Evolutionary conservation across 2,888 invertebrate species (phyloP).

Genomic region (Tetanocera ferruginea): DNA sequence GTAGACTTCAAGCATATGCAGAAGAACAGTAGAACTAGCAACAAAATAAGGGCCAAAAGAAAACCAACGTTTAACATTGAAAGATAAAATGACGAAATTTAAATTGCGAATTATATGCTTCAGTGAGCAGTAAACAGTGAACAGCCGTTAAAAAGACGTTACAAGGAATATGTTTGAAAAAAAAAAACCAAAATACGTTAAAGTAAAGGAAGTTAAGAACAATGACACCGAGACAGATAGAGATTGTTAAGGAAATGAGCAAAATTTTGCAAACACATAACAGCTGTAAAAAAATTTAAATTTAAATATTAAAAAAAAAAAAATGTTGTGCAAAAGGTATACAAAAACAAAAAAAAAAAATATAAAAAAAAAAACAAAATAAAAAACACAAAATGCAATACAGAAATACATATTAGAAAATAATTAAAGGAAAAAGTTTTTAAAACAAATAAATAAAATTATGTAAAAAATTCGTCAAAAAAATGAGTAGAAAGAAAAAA

Average conservation of each 20-base stretch:
- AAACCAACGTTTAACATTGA: not conserved
- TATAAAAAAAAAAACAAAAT: too few species aligned
- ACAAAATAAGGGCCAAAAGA: not conserved
- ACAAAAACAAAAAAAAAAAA: too few species aligned
- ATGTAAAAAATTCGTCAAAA: too few species aligned
- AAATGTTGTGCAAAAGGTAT: too few species aligned
- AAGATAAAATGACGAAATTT: constrained; percentile 22
- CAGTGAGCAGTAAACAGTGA: constrained; percentile 6
- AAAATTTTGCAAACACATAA: not conserved
- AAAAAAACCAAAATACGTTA: constrained; percentile 25
- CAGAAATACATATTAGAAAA: too few species aligned
- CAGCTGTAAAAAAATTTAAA: not conserved
- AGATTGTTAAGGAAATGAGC: too few species aligned
- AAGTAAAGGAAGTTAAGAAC: not conserved
- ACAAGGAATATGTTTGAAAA: not conserved
- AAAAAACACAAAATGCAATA: too few species aligned
- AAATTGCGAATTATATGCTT: constrained; percentile 39
- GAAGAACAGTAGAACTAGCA: not conserved
- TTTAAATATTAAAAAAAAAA: not conserved
- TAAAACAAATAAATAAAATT: too few species aligned
- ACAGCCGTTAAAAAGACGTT: constrained; percentile 28
- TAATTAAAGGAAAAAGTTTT: too few species aligned
- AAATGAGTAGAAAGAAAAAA: too few species aligned
- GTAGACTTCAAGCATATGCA: not conserved
- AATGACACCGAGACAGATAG: not conserved